Evolutionary conservation across 2,113 vertebrate species (phyloP).

Genomic region (Silurus asotus): DNA sequence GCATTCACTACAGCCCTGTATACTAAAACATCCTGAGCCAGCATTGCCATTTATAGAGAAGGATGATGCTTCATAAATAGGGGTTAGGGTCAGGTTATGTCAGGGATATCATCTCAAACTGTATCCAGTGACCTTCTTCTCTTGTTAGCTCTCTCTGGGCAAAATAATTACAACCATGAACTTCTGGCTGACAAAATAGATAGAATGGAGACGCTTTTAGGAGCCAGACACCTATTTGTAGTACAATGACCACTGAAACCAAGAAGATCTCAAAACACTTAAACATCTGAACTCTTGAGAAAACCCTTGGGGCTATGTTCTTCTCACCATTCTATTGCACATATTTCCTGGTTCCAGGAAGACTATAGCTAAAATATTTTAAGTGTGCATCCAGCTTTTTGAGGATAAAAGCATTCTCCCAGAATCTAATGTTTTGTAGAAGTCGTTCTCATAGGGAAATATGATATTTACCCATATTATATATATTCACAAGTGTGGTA

Average conservation of each 20-base stretch:
- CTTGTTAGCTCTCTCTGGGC: background rate
- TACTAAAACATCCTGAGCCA: background rate
- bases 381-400: background rate
- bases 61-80: background rate
- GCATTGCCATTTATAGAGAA: conserved; percentile 8
- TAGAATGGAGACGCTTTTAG: background rate
- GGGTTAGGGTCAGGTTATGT: background rate
- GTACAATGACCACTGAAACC: background rate
- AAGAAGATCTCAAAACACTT: background rate
- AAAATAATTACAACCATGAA: background rate
- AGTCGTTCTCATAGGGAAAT: too few species aligned
- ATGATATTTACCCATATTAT: too few species aligned
- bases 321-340: background rate
- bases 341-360: background rate
- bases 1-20: background rate
- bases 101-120: background rate
- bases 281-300: background rate
- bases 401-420: background rate
- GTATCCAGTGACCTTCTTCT: background rate
- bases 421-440: background rate
- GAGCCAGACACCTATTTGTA: background rate
- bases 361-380: background rate
- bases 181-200: background rate
- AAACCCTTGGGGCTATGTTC: background rate
- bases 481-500: too few species aligned